Evolutionary conservation across 2,113 vertebrate genomes (phyloP).

Genomic region (Campylorhamphus procurvoides): DNA sequence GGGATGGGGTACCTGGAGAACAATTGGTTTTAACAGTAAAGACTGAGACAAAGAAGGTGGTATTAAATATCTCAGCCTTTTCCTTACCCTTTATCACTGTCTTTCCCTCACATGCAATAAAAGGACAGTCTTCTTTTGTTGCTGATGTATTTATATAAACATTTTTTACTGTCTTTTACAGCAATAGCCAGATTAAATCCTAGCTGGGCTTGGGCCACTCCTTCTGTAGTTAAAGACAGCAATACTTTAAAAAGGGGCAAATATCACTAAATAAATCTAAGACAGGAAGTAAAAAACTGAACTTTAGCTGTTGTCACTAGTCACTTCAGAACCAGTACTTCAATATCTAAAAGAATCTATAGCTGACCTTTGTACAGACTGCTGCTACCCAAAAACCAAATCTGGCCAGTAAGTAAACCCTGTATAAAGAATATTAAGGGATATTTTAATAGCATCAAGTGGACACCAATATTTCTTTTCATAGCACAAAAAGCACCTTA

Average conservation of each 20-base stretch:
- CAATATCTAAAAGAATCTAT: neutral
- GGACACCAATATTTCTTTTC: neutral
- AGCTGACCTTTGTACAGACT: neutral
- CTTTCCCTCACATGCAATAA: neutral
- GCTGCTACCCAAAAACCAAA: neutral
- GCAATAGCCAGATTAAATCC: neutral
- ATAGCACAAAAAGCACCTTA: neutral
- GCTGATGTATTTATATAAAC: neutral
- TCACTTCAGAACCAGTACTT: neutral
- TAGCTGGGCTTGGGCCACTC: neutral
- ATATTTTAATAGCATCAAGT: neutral
- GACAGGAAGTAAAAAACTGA: neutral
- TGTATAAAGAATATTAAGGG: neutral
- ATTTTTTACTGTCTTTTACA: neutral
- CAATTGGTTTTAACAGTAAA: neutral
- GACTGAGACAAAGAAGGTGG: neutral
- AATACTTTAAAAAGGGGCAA: neutral
- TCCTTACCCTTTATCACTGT: neutral
- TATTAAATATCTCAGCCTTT: neutral
- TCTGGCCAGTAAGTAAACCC: neutral
- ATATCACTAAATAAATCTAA: neutral
- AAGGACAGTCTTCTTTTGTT: neutral
- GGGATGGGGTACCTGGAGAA: neutral
- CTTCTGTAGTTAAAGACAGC: neutral
- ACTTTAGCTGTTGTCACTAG: neutral